A percentile compares a stretch with the other conserved stretches of the same genome.
Evolutionary conservation across 2,797 vertebrate species (phyloP).

Genomic region (Halcyon leucocephala): DNA sequence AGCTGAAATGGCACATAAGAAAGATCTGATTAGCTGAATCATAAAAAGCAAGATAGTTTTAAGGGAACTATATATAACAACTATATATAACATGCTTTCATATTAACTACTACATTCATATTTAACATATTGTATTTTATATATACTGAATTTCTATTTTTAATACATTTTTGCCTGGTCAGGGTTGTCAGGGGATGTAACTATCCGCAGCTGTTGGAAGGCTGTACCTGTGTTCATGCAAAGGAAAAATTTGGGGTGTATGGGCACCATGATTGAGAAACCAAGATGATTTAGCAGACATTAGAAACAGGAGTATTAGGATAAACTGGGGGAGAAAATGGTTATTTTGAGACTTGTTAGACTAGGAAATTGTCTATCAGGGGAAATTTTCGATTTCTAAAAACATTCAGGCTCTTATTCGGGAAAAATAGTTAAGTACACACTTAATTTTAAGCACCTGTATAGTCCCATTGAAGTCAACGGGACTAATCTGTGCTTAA

Average conservation of each 20-base stretch:
- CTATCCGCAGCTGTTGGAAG: not conserved
- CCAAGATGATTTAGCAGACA: not conserved
- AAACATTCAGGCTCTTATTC: conserved; percentile 17
- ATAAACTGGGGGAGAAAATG: not conserved
- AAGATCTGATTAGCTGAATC: not conserved
- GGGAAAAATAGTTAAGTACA: conserved; percentile 33
- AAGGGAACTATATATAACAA: not conserved
- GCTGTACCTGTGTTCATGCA: not conserved
- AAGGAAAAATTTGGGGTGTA: not conserved
- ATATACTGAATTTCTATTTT: not conserved
- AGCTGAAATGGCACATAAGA: not conserved
- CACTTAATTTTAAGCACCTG: conserved; percentile 60
- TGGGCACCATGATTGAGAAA: not conserved
- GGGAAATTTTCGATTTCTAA: not conserved
- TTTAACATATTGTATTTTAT: not conserved
- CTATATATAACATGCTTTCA: not conserved
- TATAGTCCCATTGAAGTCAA: conserved; percentile 1
- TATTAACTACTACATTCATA: not conserved
- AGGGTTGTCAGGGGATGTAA: not conserved
- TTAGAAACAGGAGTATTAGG: conserved; percentile 36
- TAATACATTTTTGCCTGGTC: not conserved
- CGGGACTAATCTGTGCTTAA: conserved; percentile 29
- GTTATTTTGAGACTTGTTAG: conserved; percentile 39
- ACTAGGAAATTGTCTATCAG: conserved; percentile 49
- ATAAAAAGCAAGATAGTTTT: not conserved